These are phyloP conservation scores for Chunga burmeisteri DNA, from an alignment of 2,113 vertebrate species.

Conservation along the genomic window DNA sequence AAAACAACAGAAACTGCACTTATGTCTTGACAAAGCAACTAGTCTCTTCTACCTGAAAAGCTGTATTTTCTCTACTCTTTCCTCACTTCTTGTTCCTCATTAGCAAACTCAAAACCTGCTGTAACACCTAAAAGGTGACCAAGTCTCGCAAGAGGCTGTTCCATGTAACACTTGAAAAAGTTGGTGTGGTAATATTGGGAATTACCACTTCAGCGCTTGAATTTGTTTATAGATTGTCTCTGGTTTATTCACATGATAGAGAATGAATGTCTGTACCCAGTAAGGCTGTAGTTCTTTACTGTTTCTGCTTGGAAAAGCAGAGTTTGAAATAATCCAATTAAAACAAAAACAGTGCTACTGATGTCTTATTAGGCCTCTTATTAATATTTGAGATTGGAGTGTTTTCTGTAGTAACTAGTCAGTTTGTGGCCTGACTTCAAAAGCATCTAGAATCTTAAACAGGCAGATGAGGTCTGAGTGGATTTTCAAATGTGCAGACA, in stretches of 20 bases:
- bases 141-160: background rate
- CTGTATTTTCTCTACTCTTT: background rate
- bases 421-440: background rate
- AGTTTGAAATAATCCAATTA: background rate
- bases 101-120: background rate
- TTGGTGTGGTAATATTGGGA: background rate
- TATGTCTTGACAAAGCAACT: background rate
- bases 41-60: background rate
- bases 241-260: background rate
- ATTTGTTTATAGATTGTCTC: background rate
- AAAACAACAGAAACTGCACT: background rate
- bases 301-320: background rate
- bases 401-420: background rate
- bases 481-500: background rate
- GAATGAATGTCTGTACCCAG: background rate
- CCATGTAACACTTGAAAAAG: background rate
- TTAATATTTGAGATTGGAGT: background rate
- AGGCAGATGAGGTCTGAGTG: background rate
- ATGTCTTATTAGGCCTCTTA: background rate
- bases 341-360: background rate
- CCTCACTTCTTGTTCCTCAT: background rate
- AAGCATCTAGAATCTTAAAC: background rate
- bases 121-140: background rate
- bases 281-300: background rate
- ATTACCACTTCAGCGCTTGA: background rate